Evolutionary conservation across 23 tunicate species (phyloP), one percentile per base, ranked within the genome.

Genomic region (Phallusia fumigata): DNA sequence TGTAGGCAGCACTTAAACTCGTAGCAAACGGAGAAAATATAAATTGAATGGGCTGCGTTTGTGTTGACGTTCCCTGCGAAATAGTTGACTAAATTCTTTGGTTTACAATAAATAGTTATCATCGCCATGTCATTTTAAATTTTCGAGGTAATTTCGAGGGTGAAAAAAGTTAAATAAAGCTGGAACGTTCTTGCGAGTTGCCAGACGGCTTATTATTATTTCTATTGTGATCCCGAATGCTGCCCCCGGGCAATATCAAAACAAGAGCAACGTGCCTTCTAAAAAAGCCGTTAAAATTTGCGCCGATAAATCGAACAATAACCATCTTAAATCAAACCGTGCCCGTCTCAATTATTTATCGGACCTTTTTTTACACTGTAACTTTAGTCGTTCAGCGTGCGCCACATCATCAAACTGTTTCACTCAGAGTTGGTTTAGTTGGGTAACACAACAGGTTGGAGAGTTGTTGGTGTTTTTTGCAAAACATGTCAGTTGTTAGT

Each of bases 351-450:
- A 6, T 58, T 58, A 21, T 58, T 58, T 24, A 58, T 58, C 8
- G 16, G 5, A 24, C 69, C 26, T 24, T 24, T 58, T 24, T 22
- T 58, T 58, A 58, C 28, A 24, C 26, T 21, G 3, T 22, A 3
- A 1, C 1, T 58, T 21, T 58, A 58, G 15, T 58, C n/a, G n/a
- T n/a, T n/a, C n/a, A n/a, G 11, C 69, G 28, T 58, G 69, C 69
- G 69, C 69, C 69, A 58, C 69, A 58, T 58, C 69, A 58, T 58
- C 69, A 58, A 58, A 58, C 28, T 58, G 69, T 58, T 58, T 58
- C 15, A 58, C 69, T 58, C 16, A 15, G 18, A 51, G 58, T 13
- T 13, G 18, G 58, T 51, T 51, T 51, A 18, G 18, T 51, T 51
- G 58, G 18, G n/a, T n/a, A n/a, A n/a, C n/a, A n/a, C n/a, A n/a